Evolutionary conservation across 1,140 invertebrate genomes (phyloP).

Genomic region (Platyura marginata): DNA sequence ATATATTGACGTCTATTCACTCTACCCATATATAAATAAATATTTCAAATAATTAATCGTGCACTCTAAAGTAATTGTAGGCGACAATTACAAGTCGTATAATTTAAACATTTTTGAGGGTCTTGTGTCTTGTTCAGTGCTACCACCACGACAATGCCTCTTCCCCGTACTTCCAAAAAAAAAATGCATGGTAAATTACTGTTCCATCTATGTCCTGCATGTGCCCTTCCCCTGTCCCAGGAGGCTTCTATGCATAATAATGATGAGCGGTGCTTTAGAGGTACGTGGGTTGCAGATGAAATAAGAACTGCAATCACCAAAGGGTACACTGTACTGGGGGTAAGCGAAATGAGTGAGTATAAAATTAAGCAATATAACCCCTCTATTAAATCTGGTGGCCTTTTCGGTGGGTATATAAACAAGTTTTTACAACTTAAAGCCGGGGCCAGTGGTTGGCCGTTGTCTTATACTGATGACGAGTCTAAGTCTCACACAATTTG

Average conservation of each 20-base stretch:
- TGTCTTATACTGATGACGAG: no score
- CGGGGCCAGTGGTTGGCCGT: no score
- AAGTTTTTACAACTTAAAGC: no score
- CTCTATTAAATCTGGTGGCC: no score
- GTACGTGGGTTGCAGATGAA: neutral
- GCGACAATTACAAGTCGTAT: neutral
- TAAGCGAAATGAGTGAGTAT: no score
- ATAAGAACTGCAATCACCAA: neutral
- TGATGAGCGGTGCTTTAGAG: neutral
- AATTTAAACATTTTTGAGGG: neutral
- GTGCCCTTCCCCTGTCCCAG: neutral
- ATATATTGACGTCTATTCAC: neutral
- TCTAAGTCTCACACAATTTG: no score
- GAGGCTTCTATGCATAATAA: neutral
- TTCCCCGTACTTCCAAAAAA: neutral
- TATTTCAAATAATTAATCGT: slow-evolving; percentile 2
- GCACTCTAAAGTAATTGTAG: neutral
- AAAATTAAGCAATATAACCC: no score
- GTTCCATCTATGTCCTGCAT: neutral
- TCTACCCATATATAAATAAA: slow-evolving; percentile 5
- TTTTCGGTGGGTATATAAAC: no score
- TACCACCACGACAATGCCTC: neutral
- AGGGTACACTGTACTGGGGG: no score
- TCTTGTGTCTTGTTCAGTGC: neutral
- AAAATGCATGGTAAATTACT: neutral